These are phyloP conservation scores for Labeo rohita DNA, from an alignment of 2,113 vertebrate genomes.

Conservation along the genomic window DNA sequence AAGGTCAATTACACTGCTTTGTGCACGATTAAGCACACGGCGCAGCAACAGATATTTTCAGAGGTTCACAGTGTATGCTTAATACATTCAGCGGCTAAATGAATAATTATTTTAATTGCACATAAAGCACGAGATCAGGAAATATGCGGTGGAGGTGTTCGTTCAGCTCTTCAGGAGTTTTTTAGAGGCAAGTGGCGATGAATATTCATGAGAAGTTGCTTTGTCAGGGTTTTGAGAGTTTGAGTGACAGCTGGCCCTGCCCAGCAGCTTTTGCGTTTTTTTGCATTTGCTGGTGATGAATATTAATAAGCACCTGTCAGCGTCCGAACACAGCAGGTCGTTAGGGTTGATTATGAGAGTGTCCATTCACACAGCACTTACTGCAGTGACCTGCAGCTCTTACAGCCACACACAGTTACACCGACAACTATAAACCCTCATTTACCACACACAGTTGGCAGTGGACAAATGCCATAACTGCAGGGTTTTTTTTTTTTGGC, in stretches of 20 bases:
- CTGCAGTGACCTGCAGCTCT: neutral
- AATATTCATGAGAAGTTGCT: constrained; percentile 29
- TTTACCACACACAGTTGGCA: neutral
- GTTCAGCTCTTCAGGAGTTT: constrained; percentile 4
- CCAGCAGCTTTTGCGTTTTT: constrained; percentile 1
- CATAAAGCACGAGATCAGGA: neutral
- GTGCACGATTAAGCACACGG: constrained; percentile 8
- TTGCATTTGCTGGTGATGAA: constrained; percentile 13
- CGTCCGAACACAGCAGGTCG: constrained; percentile 3
- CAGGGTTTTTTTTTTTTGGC: no score
- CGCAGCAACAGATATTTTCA: neutral
- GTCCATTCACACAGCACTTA: constrained; percentile 4
- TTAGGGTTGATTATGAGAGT: constrained; percentile 17
- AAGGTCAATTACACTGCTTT: constrained; percentile 20
- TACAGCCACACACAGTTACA: neutral
- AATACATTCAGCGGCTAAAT: neutral
- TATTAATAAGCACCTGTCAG: constrained; percentile 35
- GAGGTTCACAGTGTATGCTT: neutral
- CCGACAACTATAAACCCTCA: neutral
- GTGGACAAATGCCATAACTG: no score
- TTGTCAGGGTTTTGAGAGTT: constrained; percentile 25
- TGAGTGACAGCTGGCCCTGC: constrained; percentile 41
- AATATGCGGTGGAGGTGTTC: neutral
- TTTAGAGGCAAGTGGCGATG: neutral
- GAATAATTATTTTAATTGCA: neutral